Evolutionary conservation across 2,888 invertebrate species (phyloP).

Genomic region (Drosophila percnosoma): DNA sequence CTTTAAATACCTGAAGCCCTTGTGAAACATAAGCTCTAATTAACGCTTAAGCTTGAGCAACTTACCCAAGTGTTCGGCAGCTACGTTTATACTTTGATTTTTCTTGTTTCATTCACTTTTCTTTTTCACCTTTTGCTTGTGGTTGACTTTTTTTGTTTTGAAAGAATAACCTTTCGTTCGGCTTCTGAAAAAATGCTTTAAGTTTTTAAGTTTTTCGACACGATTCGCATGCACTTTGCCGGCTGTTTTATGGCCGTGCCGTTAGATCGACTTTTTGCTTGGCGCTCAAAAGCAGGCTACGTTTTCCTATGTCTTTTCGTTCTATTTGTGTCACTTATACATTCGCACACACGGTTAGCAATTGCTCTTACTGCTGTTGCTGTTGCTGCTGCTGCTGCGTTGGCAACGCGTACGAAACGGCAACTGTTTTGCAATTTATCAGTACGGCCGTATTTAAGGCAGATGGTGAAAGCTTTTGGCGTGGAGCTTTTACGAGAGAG

Average conservation of each 20-base stretch:
- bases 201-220: slow-evolving; percentile 11
- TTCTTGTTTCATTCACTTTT: slow-evolving; percentile 7
- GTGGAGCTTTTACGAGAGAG: slow-evolving; percentile 55
- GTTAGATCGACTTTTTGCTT: slow-evolving; percentile 33
- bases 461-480: slow-evolving; percentile 54
- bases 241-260: slow-evolving; percentile 26
- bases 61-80: slow-evolving; percentile 39
- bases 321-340: slow-evolving; percentile 1
- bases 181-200: slow-evolving; percentile 23
- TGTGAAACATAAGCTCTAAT: slow-evolving; percentile 34
- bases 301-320: slow-evolving; percentile 24
- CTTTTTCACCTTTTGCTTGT: slow-evolving; percentile 31
- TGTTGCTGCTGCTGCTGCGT: slow-evolving; percentile 35
- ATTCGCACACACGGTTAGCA: slow-evolving; percentile 15
- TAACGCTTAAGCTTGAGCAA: slow-evolving; percentile 37
- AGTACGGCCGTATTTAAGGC: slow-evolving; percentile 63
- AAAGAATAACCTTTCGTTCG: not conserved
- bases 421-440: slow-evolving; percentile 68
- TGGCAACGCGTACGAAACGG: slow-evolving; percentile 71
- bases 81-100: slow-evolving; percentile 27
- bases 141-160: slow-evolving; percentile 18
- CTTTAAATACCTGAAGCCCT: slow-evolving; percentile 31
- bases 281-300: slow-evolving; percentile 52
- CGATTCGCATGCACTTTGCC: slow-evolving; percentile 40
- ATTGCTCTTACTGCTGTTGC: slow-evolving; percentile 2